phyloP scores from a whole-genome alignment of 2,113 vertebrate genomes.

The Ammospiza nelsoni region DNA sequence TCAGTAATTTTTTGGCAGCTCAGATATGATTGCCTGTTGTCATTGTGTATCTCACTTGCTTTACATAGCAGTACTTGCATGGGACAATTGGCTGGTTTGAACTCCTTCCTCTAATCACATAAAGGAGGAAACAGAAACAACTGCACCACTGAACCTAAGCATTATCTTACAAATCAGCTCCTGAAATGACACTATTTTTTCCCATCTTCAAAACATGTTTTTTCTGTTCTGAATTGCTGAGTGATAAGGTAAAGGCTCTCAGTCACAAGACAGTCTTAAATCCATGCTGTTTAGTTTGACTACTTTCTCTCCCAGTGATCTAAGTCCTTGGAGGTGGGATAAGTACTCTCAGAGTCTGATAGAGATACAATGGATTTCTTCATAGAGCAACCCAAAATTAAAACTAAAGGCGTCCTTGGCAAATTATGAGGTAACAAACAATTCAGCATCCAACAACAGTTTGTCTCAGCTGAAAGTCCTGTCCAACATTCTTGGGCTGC shows the following conservation, averaged over 20 bases:
- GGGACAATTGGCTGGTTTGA: neutral
- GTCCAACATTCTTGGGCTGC: neutral
- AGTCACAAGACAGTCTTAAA: neutral
- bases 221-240: neutral
- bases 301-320: neutral
- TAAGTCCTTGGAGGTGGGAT: neutral
- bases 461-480: neutral
- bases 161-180: neutral
- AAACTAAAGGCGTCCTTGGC: neutral
- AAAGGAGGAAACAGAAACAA: neutral
- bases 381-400: neutral
- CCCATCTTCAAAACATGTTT: neutral
- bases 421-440: neutral
- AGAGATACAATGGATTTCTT: neutral
- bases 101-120: neutral
- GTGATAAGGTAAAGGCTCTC: neutral
- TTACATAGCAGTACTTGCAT: neutral
- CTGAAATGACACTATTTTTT: neutral
- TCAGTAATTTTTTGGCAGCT: neutral
- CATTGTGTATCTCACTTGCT: neutral
- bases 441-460: neutral
- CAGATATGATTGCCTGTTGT: neutral
- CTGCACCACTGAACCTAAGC: neutral
- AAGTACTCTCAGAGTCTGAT: neutral
- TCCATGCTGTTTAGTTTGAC: neutral